These are phyloP conservation scores for Chelonus formosanus DNA, from an alignment of 2,888 invertebrate genomes.

Conservation along the genomic window DNA sequence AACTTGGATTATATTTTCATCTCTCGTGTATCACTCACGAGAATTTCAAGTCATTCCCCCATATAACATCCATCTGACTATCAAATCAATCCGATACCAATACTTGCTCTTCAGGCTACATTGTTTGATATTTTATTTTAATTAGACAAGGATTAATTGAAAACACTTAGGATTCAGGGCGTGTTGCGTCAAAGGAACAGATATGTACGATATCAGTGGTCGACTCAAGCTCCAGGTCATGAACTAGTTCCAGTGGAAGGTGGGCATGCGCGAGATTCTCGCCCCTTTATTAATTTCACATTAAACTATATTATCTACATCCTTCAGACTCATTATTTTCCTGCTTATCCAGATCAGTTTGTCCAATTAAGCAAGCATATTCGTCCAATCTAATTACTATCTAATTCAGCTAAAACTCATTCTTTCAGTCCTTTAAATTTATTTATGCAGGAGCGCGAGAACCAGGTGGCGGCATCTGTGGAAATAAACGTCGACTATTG, in stretches of 20 bases:
- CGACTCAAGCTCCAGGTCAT: slow-evolving; percentile 33
- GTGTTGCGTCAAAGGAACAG: slow-evolving; percentile 25
- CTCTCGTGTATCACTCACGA: no score
- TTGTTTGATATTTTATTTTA: no score
- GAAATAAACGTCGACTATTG: slow-evolving; percentile 2
- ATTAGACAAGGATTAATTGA: no score
- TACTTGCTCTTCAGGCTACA: no score
- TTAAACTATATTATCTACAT: slow-evolving; percentile 8
- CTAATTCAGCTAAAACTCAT: no score
- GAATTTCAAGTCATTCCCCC: no score
- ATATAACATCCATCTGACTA: no score
- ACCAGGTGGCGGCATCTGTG: slow-evolving; percentile 23
- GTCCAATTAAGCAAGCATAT: no score
- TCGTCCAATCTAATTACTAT: background rate
- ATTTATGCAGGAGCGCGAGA: background rate
- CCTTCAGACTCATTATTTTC: background rate
- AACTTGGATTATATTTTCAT: background rate
- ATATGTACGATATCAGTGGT: slow-evolving; percentile 19
- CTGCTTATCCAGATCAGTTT: background rate
- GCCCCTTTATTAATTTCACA: slow-evolving; percentile 14
- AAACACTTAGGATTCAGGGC: slow-evolving; percentile 13
- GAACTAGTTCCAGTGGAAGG: slow-evolving; percentile 16
- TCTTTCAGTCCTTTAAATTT: no score
- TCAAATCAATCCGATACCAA: no score
- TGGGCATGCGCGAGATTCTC: slow-evolving; percentile 28